Conservation (phyloP, 2,113 vertebrate species). For the Ancistrus triradiatus region DNA sequence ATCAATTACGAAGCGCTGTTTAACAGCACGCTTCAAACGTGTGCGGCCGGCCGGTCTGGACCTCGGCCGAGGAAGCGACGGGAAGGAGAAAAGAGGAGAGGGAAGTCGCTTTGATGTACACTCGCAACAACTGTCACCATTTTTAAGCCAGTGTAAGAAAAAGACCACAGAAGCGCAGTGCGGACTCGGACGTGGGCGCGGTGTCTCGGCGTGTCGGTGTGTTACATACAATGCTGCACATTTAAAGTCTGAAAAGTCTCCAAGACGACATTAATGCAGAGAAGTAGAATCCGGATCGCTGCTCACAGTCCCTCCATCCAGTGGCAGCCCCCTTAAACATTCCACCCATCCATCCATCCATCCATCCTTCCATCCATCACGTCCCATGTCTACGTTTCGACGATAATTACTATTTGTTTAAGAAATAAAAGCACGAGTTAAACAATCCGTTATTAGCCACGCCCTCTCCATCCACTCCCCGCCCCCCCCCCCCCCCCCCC, state of each 20-base stretch:
- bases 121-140: neutral
- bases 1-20: neutral
- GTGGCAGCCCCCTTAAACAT: conserved; percentile 10
- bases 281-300: conserved; percentile 21
- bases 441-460: conserved; percentile 21
- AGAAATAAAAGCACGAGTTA: conserved; percentile 3
- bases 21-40: neutral
- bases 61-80: neutral
- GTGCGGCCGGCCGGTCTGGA: neutral
- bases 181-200: neutral
- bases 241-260: conserved; percentile 26
- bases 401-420: neutral
- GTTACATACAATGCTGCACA: conserved; percentile 31
- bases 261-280: conserved; percentile 30
- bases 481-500: conserved; percentile 16
- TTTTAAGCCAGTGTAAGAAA: neutral
- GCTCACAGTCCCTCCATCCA: conserved; percentile 2
- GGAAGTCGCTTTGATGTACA: neutral
- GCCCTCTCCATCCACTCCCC: neutral
- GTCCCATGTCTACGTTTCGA: no score
- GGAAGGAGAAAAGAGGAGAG: neutral
- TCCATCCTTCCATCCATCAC: conserved; percentile 3
- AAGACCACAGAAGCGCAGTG: conserved; percentile 14
- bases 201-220: conserved; percentile 4
- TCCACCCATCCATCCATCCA: conserved; percentile 20